Evolutionary conservation across 2,113 vertebrate genomes (phyloP).

Genomic region (Melanerpes formicivorus): DNA sequence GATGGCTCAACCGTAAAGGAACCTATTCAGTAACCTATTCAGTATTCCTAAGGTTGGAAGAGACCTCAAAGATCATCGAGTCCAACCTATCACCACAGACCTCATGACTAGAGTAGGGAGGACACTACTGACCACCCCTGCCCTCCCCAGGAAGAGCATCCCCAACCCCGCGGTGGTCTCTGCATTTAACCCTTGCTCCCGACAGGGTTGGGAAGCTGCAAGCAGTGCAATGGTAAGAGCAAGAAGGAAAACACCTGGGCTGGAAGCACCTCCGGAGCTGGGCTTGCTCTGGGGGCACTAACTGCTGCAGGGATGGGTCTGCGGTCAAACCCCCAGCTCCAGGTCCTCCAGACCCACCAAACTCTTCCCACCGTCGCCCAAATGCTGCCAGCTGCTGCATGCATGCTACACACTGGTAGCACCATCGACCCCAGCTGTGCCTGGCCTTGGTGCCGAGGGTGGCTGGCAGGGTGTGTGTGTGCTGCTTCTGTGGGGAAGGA

Average conservation of each 20-base stretch:
- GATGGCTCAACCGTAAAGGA: accelerated
- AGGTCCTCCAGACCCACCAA: not conserved
- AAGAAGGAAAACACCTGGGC: not conserved
- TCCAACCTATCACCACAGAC: too few relatives aligned
- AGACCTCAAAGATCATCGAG: too few relatives aligned
- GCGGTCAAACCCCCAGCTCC: not conserved
- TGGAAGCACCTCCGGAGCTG: too few relatives aligned
- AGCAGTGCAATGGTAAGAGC: accelerated
- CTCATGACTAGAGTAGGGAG: too few relatives aligned
- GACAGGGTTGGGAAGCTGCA: accelerated
- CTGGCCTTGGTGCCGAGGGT: not conserved
- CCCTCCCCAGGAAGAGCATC: not conserved
- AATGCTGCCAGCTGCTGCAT: not conserved
- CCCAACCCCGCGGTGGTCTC: accelerated
- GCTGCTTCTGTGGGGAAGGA: too few relatives aligned
- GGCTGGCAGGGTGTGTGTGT: not conserved
- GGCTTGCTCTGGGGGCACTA: not conserved
- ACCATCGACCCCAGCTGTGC: not conserved
- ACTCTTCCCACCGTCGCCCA: accelerated
- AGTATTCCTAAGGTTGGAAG: too few relatives aligned
- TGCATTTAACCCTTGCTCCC: accelerated
- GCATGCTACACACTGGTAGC: accelerated
- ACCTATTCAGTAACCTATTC: too few relatives aligned
- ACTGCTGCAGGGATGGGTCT: accelerated
- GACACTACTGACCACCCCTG: not conserved